Conservation (phyloP, 2,797 vertebrate genomes). For the Avahi laniger region DNA sequence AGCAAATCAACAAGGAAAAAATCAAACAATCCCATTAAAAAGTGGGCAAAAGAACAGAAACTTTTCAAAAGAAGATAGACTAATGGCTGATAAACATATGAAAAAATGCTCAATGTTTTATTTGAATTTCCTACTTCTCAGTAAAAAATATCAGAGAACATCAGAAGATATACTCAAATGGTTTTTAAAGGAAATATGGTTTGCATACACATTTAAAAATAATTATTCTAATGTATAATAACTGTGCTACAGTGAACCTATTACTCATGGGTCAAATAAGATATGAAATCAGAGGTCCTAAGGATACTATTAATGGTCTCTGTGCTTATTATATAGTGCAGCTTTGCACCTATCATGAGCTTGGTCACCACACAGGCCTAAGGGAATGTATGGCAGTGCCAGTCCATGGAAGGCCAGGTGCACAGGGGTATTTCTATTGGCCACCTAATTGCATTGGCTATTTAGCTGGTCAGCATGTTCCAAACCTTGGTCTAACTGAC, state of each 20-base stretch:
- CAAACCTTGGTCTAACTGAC: neutral
- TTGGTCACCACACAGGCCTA: neutral
- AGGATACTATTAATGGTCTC: neutral
- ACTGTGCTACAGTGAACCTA: neutral
- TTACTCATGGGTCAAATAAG: constrained; percentile 2
- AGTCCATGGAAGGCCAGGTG: neutral
- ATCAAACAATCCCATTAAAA: no score
- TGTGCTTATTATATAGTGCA: neutral
- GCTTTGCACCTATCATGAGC: neutral
- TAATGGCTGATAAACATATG: no score
- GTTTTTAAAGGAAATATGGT: neutral
- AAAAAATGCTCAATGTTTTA: neutral
- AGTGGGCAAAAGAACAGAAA: no score
- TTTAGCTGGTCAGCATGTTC: neutral
- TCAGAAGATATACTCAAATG: neutral
- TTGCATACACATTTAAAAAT: neutral
- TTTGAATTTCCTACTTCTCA: constrained; percentile 13
- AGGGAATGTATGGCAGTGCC: neutral
- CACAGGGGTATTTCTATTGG: neutral
- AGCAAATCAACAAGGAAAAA: no score
- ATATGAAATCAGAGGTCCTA: neutral
- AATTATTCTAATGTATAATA: neutral
- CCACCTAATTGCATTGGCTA: neutral
- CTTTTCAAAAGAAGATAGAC: no score
- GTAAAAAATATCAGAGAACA: neutral